Evolutionary conservation across 2,888 invertebrate genomes (phyloP).

Genomic region (Linyphia triangularis): DNA sequence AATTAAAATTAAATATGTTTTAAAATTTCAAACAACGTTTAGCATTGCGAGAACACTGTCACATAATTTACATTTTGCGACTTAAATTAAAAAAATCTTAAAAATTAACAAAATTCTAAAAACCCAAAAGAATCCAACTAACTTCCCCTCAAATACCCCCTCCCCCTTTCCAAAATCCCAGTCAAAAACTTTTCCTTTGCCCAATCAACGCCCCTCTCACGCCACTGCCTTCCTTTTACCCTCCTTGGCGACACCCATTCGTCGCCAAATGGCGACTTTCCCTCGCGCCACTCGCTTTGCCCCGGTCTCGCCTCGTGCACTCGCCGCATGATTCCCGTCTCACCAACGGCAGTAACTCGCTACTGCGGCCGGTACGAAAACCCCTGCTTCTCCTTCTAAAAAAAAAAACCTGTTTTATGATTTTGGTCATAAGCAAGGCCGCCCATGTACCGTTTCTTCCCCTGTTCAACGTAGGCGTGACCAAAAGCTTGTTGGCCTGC

Average conservation of each 20-base stretch:
- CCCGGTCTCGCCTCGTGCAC: constrained; percentile 23
- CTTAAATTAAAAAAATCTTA: no score
- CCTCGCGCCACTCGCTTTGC: constrained; percentile 31
- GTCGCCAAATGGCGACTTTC: constrained; percentile 23
- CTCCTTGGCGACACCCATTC: constrained; percentile 28
- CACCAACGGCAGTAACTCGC: background rate
- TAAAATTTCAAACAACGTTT: no score
- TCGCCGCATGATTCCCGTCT: constrained; percentile 59
- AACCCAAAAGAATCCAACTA: no score
- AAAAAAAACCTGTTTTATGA: constrained; percentile 59
- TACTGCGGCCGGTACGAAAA: background rate
- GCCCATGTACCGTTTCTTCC: constrained; percentile 58
- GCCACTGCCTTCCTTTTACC: background rate
- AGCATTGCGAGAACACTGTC: no score
- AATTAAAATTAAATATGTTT: no score
- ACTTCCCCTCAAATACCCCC: no score
- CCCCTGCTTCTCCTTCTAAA: background rate
- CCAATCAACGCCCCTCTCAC: background rate
- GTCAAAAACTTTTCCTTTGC: no score
- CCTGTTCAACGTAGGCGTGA: constrained; percentile 61
- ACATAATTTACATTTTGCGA: no score
- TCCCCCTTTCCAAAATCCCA: no score
- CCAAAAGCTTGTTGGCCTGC: constrained; percentile 17
- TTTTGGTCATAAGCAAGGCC: constrained; percentile 60
- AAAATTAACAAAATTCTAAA: no score